A percentile compares a stretch with the other conserved stretches of the same genome.
Conservation (phyloP, 2,888 invertebrate genomes). For the Psylliodes chrysocephalus region DNA sequence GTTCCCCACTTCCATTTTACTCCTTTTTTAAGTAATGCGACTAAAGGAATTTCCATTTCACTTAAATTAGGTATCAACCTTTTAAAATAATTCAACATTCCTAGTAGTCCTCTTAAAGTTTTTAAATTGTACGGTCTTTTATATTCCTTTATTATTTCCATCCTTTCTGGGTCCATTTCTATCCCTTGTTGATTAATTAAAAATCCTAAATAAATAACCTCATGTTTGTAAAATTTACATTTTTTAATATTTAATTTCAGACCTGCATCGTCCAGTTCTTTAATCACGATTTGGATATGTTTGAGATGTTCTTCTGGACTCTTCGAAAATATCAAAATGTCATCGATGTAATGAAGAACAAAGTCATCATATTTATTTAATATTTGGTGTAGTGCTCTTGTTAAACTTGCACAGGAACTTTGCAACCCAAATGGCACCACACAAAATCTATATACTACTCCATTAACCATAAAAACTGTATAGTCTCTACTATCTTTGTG, state of each 20-base stretch:
- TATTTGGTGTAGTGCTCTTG: too few relatives aligned
- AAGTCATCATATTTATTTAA: too few relatives aligned
- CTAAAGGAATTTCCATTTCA: background rate
- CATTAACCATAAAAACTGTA: conserved; percentile 14
- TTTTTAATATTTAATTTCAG: conserved; percentile 50
- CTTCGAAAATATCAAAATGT: conserved; percentile 15
- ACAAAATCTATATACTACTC: too few relatives aligned
- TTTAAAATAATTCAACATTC: conserved; percentile 33
- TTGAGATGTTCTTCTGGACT: conserved; percentile 1
- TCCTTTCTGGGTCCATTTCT: too few relatives aligned
- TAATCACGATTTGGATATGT: conserved; percentile 33
- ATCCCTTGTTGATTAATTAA: conserved; percentile 35
- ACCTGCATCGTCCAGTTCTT: conserved; percentile 42
- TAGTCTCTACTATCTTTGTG: conserved; percentile 41
- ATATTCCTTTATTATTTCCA: too few relatives aligned
- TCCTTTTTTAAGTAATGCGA: background rate
- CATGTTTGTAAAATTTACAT: too few relatives aligned
- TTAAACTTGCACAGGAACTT: conserved; percentile 42
- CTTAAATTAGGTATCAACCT: conserved; percentile 3
- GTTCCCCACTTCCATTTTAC: conserved; percentile 9
- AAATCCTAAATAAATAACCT: conserved; percentile 52
- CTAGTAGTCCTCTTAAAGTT: conserved; percentile 51
- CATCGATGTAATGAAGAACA: conserved; percentile 29
- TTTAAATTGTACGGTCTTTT: conserved; percentile 37
- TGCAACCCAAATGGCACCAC: conserved; percentile 50